Percentiles rank a stretch among this genome's conserved stretches.
These are phyloP conservation scores for Epirrhoe alternata DNA, from an alignment of 2,888 invertebrate genomes.

Conservation along the genomic window DNA sequence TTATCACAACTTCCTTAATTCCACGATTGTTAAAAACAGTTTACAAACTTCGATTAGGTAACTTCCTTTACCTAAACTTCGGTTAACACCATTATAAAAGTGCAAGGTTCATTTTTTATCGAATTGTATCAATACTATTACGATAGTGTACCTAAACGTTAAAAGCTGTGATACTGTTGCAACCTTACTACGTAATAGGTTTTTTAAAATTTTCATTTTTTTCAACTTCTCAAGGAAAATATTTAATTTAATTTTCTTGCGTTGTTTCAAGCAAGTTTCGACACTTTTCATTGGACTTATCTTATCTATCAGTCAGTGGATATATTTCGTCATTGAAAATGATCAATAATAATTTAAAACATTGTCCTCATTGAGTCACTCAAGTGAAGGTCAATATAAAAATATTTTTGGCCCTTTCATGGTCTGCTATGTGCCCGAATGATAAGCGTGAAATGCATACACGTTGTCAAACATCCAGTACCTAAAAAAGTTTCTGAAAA, in stretches of 20 bases:
- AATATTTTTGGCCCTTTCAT: background rate
- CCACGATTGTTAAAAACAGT: too few relatives aligned
- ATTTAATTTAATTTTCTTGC: too few relatives aligned
- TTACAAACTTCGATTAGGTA: background rate
- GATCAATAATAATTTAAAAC: background rate
- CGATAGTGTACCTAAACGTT: background rate
- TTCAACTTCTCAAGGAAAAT: too few relatives aligned
- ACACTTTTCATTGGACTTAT: background rate
- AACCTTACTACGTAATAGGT: too few relatives aligned
- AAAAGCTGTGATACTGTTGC: background rate
- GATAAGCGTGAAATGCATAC: too few relatives aligned
- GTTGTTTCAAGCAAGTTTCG: too few relatives aligned
- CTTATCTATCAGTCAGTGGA: background rate
- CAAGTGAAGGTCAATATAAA: slow-evolving; percentile 1
- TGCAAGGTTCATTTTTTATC: slow-evolving; percentile 11
- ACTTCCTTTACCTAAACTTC: background rate
- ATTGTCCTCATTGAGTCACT: slow-evolving; percentile 5
- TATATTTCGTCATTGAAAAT: background rate
- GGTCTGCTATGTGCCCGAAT: background rate
- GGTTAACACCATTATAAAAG: background rate
- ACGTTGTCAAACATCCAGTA: too few relatives aligned
- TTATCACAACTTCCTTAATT: too few relatives aligned
- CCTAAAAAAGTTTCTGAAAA: too few relatives aligned
- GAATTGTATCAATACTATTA: background rate
- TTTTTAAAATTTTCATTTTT: too few relatives aligned